phyloP scores from a whole-genome alignment of 2,888 invertebrate genomes.

The Diogma glabrata region DNA sequence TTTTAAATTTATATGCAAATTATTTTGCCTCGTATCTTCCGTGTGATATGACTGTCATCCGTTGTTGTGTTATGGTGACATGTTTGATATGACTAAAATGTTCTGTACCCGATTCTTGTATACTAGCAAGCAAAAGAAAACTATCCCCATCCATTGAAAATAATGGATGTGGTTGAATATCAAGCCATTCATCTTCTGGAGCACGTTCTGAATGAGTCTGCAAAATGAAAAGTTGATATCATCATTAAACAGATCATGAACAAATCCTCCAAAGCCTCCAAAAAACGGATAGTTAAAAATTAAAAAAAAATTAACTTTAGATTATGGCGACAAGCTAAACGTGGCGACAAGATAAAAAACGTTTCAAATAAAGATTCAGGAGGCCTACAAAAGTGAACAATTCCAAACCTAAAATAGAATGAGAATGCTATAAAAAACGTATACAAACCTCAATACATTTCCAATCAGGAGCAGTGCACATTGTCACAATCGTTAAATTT shows the following conservation, averaged over 20 bases:
- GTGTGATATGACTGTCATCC: constrained; percentile 75
- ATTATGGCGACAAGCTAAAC: too few relatives aligned
- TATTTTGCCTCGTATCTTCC: constrained; percentile 65
- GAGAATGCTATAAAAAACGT: too few relatives aligned
- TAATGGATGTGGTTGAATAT: constrained; percentile 71
- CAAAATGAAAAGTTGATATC: too few relatives aligned
- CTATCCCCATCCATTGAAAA: constrained; percentile 77
- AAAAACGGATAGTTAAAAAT: too few relatives aligned
- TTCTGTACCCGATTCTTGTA: constrained; percentile 73
- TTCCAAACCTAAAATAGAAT: too few relatives aligned
- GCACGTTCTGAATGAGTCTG: constrained; percentile 75
- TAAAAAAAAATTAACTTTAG: too few relatives aligned
- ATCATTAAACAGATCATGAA: too few relatives aligned
- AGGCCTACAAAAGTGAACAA: too few relatives aligned
- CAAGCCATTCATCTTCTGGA: constrained; percentile 74
- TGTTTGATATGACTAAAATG: constrained; percentile 83
- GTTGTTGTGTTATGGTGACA: constrained; percentile 66
- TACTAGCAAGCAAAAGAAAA: constrained; percentile 67
- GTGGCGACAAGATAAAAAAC: too few relatives aligned
- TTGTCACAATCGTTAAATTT: constrained; percentile 77
- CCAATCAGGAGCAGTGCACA: constrained; percentile 74
- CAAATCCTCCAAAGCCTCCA: too few relatives aligned
- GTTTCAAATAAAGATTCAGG: too few relatives aligned
- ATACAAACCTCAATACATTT: constrained; percentile 66
- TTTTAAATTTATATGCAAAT: constrained; percentile 3